Evolutionary conservation across 2,888 invertebrate genomes (phyloP).

Genomic region (Eristalis tenax): DNA sequence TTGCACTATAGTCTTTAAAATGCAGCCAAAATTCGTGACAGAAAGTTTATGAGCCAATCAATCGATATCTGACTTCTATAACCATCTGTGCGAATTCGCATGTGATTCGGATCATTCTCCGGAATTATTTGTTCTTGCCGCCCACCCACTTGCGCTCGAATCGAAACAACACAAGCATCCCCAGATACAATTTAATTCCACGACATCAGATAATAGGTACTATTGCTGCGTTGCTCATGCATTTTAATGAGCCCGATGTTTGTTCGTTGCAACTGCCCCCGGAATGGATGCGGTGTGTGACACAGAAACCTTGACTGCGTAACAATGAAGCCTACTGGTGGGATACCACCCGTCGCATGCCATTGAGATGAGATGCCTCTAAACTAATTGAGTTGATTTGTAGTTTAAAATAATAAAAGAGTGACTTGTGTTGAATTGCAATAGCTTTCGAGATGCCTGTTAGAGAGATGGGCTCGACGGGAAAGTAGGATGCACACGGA

Average conservation of each 20-base stretch:
- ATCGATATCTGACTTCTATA: neutral
- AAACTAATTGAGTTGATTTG: constrained; percentile 48
- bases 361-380: neutral
- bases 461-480: neutral
- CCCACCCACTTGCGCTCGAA: neutral
- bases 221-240: constrained; percentile 21
- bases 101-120: neutral
- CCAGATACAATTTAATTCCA: neutral
- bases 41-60: neutral
- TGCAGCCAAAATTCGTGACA: neutral
- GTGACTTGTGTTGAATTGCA: constrained; percentile 50
- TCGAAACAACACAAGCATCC: neutral
- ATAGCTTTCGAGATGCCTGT: neutral
- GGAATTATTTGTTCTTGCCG: neutral
- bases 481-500: neutral
- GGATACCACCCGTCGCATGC: constrained; percentile 28
- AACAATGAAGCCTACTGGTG: neutral
- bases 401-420: constrained; percentile 53
- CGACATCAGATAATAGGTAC: neutral
- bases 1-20: neutral
- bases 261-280: neutral
- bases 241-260: constrained; percentile 45
- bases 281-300: neutral
- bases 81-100: neutral
- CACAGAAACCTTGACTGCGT: neutral